A percentile compares a stretch with the other conserved stretches of the same genome.
Conservation (phyloP, 2,888 invertebrate species). For the Drosophila incognita region DNA sequence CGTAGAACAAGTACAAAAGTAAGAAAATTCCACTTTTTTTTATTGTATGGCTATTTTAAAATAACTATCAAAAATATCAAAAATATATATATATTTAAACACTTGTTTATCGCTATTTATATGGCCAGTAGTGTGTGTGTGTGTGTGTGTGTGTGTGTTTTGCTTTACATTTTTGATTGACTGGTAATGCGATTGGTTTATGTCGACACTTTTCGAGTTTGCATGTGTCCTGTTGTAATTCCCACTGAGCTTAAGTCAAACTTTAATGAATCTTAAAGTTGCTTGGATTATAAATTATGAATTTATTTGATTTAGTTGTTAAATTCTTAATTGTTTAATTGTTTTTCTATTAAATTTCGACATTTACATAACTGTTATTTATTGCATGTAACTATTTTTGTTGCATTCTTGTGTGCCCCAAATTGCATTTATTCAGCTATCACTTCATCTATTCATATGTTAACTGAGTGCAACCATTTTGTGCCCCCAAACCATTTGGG, state of each 20-base stretch:
- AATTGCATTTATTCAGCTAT: conserved; percentile 17
- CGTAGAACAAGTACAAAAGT: background rate
- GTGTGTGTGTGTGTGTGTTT: background rate
- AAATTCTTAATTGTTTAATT: background rate
- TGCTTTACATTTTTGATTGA: conserved; percentile 42
- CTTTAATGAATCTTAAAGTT: conserved; percentile 4
- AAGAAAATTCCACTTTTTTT: accelerated
- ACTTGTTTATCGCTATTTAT: background rate
- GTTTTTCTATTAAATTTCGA: no score
- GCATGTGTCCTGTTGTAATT: conserved; percentile 32
- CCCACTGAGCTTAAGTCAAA: conserved; percentile 38
- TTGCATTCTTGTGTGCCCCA: background rate
- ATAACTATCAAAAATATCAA: background rate
- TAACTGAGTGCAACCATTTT: conserved; percentile 52
- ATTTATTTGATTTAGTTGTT: background rate
- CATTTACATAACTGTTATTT: background rate
- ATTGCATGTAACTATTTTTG: background rate
- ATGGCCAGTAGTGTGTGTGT: background rate
- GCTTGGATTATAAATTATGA: background rate
- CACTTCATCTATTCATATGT: conserved; percentile 35
- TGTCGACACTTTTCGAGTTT: conserved; percentile 25
- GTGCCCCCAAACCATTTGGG: conserved; percentile 23
- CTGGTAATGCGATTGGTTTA: conserved; percentile 56
- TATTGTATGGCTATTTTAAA: background rate
- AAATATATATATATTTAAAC: background rate